phyloP scores from a whole-genome alignment of 2,797 vertebrate genomes.

The Sternarchorhynchus goeldii region DNA sequence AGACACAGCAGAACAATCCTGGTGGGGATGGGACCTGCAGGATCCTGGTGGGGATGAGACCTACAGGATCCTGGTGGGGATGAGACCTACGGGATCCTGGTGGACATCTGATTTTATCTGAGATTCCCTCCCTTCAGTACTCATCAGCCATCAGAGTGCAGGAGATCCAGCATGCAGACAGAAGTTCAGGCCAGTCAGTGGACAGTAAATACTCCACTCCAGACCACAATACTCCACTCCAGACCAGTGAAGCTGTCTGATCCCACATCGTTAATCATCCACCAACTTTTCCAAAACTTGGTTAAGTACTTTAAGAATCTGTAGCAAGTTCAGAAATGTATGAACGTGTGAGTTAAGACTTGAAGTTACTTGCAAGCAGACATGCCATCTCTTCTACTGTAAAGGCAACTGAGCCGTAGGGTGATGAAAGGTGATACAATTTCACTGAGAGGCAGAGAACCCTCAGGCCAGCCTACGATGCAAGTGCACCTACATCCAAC shows the following conservation, averaged over 20 bases:
- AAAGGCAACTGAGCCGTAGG: conserved; percentile 39
- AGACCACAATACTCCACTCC: background rate
- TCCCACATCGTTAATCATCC: background rate
- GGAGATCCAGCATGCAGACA: background rate
- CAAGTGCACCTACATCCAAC: conserved; percentile 3
- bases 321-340: background rate
- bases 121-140: background rate
- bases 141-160: conserved; percentile 3
- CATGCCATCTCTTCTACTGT: background rate
- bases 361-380: conserved; percentile 4
- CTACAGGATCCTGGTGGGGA: too few species aligned
- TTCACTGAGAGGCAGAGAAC: conserved; percentile 23
- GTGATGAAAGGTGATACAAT: conserved; percentile 35
- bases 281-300: background rate
- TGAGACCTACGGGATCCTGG: background rate
- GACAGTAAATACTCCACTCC: background rate
- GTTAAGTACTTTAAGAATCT: background rate
- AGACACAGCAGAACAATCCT: background rate
- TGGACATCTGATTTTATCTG: background rate
- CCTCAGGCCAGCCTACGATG: background rate
- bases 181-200: background rate
- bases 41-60: background rate
- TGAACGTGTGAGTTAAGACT: background rate
- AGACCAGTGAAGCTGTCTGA: background rate
- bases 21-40: background rate